Conservation (phyloP, 2,888 invertebrate species). For the Xestia ashworthii region DNA sequence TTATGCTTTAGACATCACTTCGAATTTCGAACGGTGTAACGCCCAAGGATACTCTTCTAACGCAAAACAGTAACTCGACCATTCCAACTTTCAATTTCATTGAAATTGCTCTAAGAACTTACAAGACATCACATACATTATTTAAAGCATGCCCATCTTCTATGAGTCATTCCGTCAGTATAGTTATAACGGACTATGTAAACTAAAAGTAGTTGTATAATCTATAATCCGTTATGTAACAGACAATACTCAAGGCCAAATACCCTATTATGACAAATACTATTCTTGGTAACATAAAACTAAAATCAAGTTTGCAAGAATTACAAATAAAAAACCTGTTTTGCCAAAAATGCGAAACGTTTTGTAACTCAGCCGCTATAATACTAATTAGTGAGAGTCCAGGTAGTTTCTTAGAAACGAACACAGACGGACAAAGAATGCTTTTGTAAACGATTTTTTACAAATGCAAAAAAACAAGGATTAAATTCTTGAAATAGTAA, state of each 20-base stretch:
- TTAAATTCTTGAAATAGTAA: slow-evolving; percentile 25
- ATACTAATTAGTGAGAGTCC: slow-evolving; percentile 37
- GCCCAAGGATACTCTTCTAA: too few relatives aligned
- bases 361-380: slow-evolving; percentile 2
- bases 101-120: neutral
- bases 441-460: slow-evolving; percentile 23
- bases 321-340: slow-evolving; percentile 9
- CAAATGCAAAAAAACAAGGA: neutral
- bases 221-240: slow-evolving; percentile 2
- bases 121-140: neutral
- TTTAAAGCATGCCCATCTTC: neutral
- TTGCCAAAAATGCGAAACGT: slow-evolving; percentile 17
- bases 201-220: neutral
- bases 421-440: slow-evolving; percentile 24
- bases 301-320: slow-evolving; percentile 4
- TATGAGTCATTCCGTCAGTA: neutral
- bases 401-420: slow-evolving; percentile 48
- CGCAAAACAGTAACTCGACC: too few relatives aligned
- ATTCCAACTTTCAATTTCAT: slow-evolving; percentile 3
- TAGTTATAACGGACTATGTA: neutral
- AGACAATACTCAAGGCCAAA: neutral
- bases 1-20: neutral
- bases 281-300: slow-evolving; percentile 14
- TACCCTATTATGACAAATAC: neutral
- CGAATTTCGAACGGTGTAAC: neutral